These are phyloP conservation scores for Syritta pipiens DNA, from an alignment of 2,888 invertebrate genomes.

Conservation along the genomic window DNA sequence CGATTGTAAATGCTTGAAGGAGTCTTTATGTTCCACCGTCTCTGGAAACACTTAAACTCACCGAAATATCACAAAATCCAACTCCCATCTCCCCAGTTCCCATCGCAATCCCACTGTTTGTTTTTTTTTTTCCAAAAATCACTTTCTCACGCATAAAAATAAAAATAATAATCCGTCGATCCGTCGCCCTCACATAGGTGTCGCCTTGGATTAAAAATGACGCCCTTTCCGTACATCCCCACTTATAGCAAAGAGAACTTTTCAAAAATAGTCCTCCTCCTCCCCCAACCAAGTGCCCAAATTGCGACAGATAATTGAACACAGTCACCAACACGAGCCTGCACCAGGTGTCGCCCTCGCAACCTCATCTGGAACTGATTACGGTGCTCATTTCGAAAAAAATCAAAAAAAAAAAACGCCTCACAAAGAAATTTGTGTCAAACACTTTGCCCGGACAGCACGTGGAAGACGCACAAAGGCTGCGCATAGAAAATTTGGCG, in stretches of 20 bases:
- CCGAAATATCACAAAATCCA: background rate
- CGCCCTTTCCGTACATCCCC: background rate
- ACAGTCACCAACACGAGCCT: constrained; percentile 20
- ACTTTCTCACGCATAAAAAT: constrained; percentile 57
- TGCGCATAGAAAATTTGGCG: constrained; percentile 56
- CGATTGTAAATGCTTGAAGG: too few species aligned
- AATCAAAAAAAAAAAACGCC: too few species aligned
- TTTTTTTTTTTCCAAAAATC: too few species aligned
- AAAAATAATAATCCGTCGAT: constrained; percentile 39
- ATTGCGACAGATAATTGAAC: constrained; percentile 52
- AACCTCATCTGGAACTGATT: constrained; percentile 51
- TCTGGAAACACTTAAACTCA: too few species aligned
- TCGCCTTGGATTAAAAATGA: constrained; percentile 64
- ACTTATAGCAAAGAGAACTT: background rate
- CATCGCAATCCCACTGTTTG: too few species aligned
- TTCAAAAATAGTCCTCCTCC: constrained; percentile 34
- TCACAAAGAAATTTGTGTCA: too few species aligned
- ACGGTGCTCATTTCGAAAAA: constrained; percentile 4
- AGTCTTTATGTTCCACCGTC: too few species aligned
- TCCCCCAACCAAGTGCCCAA: constrained; percentile 6
- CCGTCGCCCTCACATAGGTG: constrained; percentile 49
- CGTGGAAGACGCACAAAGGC: constrained; percentile 42
- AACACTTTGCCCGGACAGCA: constrained; percentile 14
- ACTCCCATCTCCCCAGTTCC: background rate
- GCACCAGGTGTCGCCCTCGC: constrained; percentile 45